Evolutionary conservation across 2,888 invertebrate genomes (phyloP).

Genomic region (Epistrophella euchroma): DNA sequence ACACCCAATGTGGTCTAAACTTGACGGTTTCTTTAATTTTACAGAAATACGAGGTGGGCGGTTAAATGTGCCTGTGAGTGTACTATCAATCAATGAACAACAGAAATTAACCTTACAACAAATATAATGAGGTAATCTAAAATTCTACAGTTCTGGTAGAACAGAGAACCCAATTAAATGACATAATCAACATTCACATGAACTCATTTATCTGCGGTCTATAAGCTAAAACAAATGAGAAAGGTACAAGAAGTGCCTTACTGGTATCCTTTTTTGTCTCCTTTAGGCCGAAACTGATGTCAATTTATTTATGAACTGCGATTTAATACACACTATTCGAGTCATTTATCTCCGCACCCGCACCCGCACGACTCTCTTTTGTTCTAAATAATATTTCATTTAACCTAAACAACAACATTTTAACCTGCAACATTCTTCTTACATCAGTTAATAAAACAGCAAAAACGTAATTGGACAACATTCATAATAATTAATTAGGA

Average conservation of each 20-base stretch:
- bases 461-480: constrained; percentile 32
- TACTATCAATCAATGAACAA: neutral
- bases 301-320: constrained; percentile 5
- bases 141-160: too few relatives aligned
- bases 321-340: constrained; percentile 23
- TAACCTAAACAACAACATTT: constrained; percentile 18
- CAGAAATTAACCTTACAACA: neutral
- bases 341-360: constrained; percentile 32
- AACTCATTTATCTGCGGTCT: neutral
- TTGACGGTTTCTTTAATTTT: too few relatives aligned
- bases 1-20: too few relatives aligned
- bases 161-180: neutral
- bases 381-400: constrained; percentile 16
- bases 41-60: too few relatives aligned
- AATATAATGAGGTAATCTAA: too few relatives aligned
- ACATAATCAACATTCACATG: neutral
- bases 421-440: constrained; percentile 31
- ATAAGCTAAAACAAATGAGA: neutral
- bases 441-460: constrained; percentile 33
- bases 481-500: constrained; percentile 45
- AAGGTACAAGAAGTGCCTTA: neutral
- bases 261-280: neutral
- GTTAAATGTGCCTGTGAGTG: too few relatives aligned
- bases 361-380: neutral
- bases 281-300: neutral